Percentiles rank a stretch among this genome's conserved stretches.
Conservation (phyloP, 2,888 invertebrate species). For the Corbicula japonica region DNA sequence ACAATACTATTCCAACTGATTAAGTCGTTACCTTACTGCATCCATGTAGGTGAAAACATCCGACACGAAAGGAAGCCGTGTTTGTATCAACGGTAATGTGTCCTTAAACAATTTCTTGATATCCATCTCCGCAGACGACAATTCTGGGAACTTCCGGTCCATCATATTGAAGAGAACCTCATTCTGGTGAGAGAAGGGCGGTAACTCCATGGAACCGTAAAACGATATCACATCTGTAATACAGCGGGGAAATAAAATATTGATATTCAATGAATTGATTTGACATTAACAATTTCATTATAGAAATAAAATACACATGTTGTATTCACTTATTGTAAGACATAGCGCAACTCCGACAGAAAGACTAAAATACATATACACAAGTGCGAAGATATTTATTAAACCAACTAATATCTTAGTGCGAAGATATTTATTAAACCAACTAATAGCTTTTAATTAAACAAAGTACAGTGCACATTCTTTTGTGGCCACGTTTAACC, state of each 20-base stretch:
- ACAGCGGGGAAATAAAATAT: no score
- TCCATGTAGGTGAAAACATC: conserved; percentile 66
- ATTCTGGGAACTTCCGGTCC: conserved; percentile 47
- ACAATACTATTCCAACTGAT: no score
- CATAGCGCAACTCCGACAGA: no score
- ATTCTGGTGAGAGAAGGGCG: conserved; percentile 38
- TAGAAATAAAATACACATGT: neutral
- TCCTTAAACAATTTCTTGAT: conserved; percentile 61
- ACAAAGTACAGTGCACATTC: no score
- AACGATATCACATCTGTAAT: conserved; percentile 75
- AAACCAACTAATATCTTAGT: no score
- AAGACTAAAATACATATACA: no score
- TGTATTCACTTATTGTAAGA: neutral
- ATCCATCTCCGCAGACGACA: conserved; percentile 52
- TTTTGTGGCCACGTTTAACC: no score
- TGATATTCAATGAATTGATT: no score
- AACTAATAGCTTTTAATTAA: no score
- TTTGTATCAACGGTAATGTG: conserved; percentile 51
- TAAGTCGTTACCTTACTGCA: conserved; percentile 68
- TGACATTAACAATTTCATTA: no score
- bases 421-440: no score
- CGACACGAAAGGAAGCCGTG: conserved; percentile 44
- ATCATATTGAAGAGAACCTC: conserved; percentile 72
- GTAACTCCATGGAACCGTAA: conserved; percentile 69
- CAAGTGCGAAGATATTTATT: no score